A percentile compares a stretch with the other conserved stretches of the same genome.
Conservation (phyloP, 2,113 vertebrate genomes). For the Balaenoptera acutorostrata region DNA sequence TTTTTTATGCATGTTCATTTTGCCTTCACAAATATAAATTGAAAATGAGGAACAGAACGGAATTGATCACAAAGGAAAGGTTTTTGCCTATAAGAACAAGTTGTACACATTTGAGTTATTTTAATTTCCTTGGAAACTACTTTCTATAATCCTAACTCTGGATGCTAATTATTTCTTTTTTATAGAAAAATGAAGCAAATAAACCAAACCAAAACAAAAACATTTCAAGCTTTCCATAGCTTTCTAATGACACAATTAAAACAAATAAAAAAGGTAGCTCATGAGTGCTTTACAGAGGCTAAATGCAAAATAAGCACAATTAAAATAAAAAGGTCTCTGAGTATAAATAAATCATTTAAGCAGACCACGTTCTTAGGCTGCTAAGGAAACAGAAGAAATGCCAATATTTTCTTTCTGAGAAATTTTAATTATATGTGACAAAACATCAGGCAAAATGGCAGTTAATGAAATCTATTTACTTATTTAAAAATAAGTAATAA, state of each 20-base stretch:
- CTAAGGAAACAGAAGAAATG: conserved; percentile 40
- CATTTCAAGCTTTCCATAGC: background rate
- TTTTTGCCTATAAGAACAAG: background rate
- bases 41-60: background rate
- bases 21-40: background rate
- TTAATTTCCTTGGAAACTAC: conserved; percentile 14
- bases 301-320: conserved; percentile 41
- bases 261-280: conserved; percentile 9
- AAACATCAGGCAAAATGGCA: background rate
- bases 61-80: background rate
- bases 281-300: conserved; percentile 20
- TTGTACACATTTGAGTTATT: background rate
- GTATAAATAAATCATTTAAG: conserved; percentile 61
- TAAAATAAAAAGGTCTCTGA: conserved; percentile 60
- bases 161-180: conserved; percentile 44
- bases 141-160: background rate
- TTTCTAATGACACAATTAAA: conserved; percentile 58
- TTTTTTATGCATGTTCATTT: background rate
- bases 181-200: background rate
- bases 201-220: background rate
- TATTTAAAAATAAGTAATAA: conserved; percentile 55
- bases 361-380: background rate
- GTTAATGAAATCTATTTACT: conserved; percentile 3
- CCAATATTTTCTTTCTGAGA: conserved; percentile 27
- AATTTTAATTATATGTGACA: conserved; percentile 29